phyloP scores from a whole-genome alignment of 2,113 vertebrate genomes.

The Paedocypris sp. region DNA sequence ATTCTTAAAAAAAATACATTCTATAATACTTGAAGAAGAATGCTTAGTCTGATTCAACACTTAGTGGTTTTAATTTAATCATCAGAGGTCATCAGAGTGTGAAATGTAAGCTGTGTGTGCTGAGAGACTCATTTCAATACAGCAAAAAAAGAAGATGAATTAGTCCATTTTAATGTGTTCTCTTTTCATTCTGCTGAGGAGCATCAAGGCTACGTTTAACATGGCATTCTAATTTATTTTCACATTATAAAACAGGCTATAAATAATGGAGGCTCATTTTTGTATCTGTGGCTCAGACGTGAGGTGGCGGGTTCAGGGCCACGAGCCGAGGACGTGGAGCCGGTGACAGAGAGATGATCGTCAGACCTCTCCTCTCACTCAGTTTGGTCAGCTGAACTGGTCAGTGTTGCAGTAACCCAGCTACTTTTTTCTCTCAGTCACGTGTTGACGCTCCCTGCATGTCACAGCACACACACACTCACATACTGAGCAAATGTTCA shows the following conservation, averaged over 20 bases:
- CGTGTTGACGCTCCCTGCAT: too few species aligned
- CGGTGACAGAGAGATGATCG: slow-evolving; percentile 24
- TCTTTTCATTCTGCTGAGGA: slow-evolving; percentile 42
- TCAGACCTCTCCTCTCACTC: too few species aligned
- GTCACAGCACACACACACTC: too few species aligned
- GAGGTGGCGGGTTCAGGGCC: slow-evolving; percentile 49
- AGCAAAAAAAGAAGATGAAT: slow-evolving; percentile 47
- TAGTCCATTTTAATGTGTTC: slow-evolving; percentile 55
- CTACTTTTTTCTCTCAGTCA: too few species aligned
- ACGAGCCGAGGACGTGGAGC: slow-evolving; percentile 19
- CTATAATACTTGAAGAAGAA: slow-evolving; percentile 54
- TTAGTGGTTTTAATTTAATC: slow-evolving; percentile 60
- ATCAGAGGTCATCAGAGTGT: slow-evolving; percentile 56
- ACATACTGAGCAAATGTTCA: too few species aligned
- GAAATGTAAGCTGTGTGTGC: slow-evolving; percentile 44
- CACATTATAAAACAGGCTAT: slow-evolving; percentile 42
- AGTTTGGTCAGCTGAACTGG: too few species aligned
- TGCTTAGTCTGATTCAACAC: slow-evolving; percentile 50
- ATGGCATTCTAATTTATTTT: slow-evolving; percentile 51
- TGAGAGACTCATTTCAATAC: slow-evolving; percentile 60
- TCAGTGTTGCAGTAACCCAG: too few species aligned
- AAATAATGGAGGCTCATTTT: slow-evolving; percentile 23
- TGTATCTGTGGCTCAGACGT: slow-evolving; percentile 25
- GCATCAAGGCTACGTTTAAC: slow-evolving; percentile 65
- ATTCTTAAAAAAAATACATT: slow-evolving; percentile 55